Base-by-base conservation (phyloP, 2,888 invertebrate genomes). In the Mythimna ferrago region DNA sequence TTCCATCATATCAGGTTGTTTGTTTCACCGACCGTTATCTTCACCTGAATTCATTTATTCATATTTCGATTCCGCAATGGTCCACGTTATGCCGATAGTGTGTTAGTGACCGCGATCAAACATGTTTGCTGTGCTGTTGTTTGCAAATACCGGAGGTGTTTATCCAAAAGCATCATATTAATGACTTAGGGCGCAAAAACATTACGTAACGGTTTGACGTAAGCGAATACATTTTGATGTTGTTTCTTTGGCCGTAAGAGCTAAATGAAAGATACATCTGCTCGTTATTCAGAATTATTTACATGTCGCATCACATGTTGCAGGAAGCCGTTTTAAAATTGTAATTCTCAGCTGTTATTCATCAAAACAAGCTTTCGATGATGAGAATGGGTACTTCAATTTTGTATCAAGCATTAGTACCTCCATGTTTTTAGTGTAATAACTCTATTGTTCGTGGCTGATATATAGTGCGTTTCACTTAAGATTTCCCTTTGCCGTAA, bases 1-100 rank as follows among this genome's bases (percentile, higher is more conserved):
- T 87, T 86, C 74, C 81, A 74, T 54, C 84, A 82, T 74, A 87
- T 90, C 86, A 90, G 90, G 90, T 90, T 84, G 78, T 81, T 90
- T 82, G 78, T 78, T 82, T 26, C 65, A 70, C 70, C 62, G 44
- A 51, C 63, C 54, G 62, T 72, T 80, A 78, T 78, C 67, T 76
- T 44, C 51, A 71, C 14, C 56, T 76, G 56, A 73, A 73, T 68
- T 80, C 3, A 66, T 74, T 44, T 69, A 58, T 66, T 60, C 57
- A 64, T 75, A 35, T 38, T 70, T 62, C 21, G 16, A 62, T 75
- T 70, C 35, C 44, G 56, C 41, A 69, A 76, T 68, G 56, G 35
- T 77, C 26, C 38, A 38, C 57, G 60, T 48, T 67, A 69, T 54
- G 19, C 61, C 71, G 67, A 70, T 60, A 75, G 38, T 69, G 64